Base-by-base conservation (phyloP, 2,888 invertebrate genomes). In the Drosophila subquinaria region DNA sequence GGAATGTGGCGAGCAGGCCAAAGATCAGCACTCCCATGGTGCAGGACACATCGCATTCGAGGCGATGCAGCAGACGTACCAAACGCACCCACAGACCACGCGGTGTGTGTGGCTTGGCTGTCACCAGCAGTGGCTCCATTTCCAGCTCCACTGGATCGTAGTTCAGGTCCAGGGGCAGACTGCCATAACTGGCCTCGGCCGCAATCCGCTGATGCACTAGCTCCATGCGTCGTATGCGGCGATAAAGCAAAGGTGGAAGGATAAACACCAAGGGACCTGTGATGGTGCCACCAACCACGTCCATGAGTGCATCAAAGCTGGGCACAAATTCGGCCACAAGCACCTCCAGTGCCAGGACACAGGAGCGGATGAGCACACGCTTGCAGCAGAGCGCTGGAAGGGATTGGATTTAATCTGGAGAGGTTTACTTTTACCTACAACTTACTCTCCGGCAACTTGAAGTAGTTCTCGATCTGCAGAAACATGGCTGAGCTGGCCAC, bases 191-290 rank as follows among this genome's bases (percentile, higher is more conserved):
- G 0, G 92, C 92, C 45, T 92, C 92, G 3, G 90, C 88, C 0
- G 86, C 90, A 15, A 91, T 87, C 3, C 92, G 90, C 40, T 92
- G 89, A 69, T 93, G 91, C 20, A 86, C 82, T 8, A 89, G 86
- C 76, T 93, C 92, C 81, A 96, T 93, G 55, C 94, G 93, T 57
- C 94, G 93, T 10, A 97, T 95, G 90, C 95, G 95, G 0, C 96
- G 93, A 91, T 97, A 97, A 88, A 98, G 95, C 45, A 97, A 81
- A 0, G 97, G 96, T 0, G 98, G 98, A 67, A 97, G 94, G 68
- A 98, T 94, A 79, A 97, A 98, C 83, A 97, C 96, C 11, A 97
- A 93, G 0, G 97, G 96, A 0, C 97, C 97, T 0, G 96, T 96
- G 4, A 98, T 94, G 0, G 97, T 96, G 4, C 97, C 97, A 0